Conservation (phyloP, 30 jellyfish, hydroid and myxozoan species). For the Haliclystus octoradiatus region DNA sequence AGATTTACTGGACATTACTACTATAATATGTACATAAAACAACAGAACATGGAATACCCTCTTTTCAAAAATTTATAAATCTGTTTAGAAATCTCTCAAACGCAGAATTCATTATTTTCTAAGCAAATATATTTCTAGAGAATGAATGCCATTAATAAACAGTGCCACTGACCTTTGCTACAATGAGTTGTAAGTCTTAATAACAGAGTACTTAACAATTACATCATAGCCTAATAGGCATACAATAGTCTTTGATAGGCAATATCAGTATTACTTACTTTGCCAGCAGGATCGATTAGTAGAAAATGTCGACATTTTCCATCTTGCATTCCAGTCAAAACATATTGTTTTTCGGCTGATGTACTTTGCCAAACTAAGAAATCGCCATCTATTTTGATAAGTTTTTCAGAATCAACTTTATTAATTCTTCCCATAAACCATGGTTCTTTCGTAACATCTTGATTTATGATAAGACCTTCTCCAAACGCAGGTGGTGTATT, state of each 20-base stretch:
- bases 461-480: not conserved
- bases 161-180: no score
- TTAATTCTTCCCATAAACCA: not conserved
- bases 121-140: not conserved
- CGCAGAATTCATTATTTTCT: no score
- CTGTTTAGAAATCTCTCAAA: no score
- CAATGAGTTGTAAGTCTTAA: no score
- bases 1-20: no score
- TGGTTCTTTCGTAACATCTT: not conserved
- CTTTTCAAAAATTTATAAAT: no score
- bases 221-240: no score
- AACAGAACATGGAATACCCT: no score
- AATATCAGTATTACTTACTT: conserved; percentile 50
- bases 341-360: conserved; percentile 17
- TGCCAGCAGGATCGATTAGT: conserved; percentile 80
- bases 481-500: not conserved
- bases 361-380: conserved; percentile 40
- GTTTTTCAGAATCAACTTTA: not conserved
- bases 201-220: no score
- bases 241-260: no score
- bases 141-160: not conserved
- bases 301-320: conserved; percentile 23
- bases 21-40: no score
- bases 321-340: conserved; percentile 45
- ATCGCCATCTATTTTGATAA: conserved; percentile 24